These are phyloP conservation scores for Nomia melanderi DNA, from an alignment of 1,140 invertebrate genomes.

Conservation along the genomic window DNA sequence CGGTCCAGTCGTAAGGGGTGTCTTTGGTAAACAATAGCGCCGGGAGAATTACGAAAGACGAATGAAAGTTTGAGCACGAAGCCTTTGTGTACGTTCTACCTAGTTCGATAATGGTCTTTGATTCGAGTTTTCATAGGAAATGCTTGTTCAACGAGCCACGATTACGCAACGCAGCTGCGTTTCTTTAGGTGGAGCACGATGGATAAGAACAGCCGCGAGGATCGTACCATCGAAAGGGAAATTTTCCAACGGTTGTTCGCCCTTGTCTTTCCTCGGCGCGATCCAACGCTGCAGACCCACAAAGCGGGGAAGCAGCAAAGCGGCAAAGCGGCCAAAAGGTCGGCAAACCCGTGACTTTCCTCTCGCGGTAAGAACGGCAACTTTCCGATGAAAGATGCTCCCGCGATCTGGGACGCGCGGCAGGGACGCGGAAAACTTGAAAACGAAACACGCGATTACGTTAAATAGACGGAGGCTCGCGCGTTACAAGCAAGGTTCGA, in stretches of 20 bases:
- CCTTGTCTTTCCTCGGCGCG: too few species aligned
- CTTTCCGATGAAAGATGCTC: slow-evolving; percentile 20
- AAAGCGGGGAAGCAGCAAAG: too few species aligned
- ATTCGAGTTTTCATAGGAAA: slow-evolving; percentile 21
- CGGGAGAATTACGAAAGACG: slow-evolving; percentile 59
- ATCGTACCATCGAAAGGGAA: too few species aligned
- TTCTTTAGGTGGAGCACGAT: too few species aligned
- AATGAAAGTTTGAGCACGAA: slow-evolving; percentile 57
- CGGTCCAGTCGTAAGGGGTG: slow-evolving; percentile 34
- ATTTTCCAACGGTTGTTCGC: too few species aligned
- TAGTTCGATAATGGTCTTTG: slow-evolving; percentile 35
- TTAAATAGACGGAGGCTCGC: too few species aligned
- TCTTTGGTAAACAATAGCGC: slow-evolving; percentile 53
- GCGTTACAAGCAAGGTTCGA: slow-evolving; percentile 52
- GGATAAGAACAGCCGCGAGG: too few species aligned
- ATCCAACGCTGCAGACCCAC: too few species aligned
- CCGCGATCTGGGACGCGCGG: background rate
- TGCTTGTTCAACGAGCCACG: slow-evolving; percentile 9
- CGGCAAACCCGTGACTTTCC: slow-evolving; percentile 18
- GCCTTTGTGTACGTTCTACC: slow-evolving; percentile 26
- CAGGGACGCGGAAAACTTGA: background rate
- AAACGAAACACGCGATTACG: background rate
- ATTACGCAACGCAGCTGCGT: slow-evolving; percentile 10
- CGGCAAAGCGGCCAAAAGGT: slow-evolving; percentile 40
- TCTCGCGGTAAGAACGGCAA: background rate